Evolutionary conservation across 2,113 vertebrate genomes (phyloP).

Genomic region (Eurypyga helias): DNA sequence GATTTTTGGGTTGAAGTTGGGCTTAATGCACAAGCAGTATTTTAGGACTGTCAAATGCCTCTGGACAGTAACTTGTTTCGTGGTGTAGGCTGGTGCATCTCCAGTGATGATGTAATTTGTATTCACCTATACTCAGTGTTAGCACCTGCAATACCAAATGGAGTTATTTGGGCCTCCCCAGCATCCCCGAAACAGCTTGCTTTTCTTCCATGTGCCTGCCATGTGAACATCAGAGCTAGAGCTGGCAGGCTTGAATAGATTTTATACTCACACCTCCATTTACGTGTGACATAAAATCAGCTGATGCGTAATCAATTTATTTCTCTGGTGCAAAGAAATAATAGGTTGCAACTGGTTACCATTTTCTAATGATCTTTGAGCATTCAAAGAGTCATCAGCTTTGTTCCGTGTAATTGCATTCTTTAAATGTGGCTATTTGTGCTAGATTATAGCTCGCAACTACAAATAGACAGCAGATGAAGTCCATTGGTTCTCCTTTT

Average conservation of each 20-base stretch:
- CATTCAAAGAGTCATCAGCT: constrained; percentile 48
- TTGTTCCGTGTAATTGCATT: constrained; percentile 46
- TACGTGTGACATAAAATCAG: background rate
- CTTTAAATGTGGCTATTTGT: constrained; percentile 46
- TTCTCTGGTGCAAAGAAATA: constrained; percentile 20
- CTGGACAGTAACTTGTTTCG: background rate
- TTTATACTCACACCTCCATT: background rate
- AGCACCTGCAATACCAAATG: background rate
- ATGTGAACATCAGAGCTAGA: background rate
- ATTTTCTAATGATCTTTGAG: constrained; percentile 32
- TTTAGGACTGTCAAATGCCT: background rate
- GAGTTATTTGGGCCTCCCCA: background rate
- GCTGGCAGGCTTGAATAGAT: background rate
- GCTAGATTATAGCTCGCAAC: constrained; percentile 7
- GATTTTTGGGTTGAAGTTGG: background rate
- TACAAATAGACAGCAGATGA: background rate
- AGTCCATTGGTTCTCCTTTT: constrained; percentile 12
- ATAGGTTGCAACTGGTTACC: constrained; percentile 19
- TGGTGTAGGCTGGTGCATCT: background rate
- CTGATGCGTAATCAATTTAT: background rate
- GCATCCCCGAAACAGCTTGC: background rate
- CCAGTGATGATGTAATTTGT: background rate
- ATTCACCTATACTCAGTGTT: background rate
- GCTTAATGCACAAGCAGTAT: background rate
- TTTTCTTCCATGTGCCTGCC: background rate